Conservation (phyloP, 2,888 invertebrate genomes). For the Synanthedon vespiformis region DNA sequence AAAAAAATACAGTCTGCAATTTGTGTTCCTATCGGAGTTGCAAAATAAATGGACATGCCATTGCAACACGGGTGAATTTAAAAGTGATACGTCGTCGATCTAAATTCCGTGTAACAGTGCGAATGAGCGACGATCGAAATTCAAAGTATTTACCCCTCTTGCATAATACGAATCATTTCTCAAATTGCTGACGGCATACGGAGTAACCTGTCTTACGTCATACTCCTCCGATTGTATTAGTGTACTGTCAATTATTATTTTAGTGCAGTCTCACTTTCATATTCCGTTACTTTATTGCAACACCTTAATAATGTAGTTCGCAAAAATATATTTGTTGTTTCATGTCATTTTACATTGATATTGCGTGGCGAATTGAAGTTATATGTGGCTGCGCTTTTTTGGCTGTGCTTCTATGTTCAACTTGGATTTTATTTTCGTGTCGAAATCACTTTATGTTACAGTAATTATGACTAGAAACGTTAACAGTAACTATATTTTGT, state of each 20-base stretch:
- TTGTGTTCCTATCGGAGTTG: too few relatives aligned
- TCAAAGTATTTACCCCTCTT: constrained; percentile 19
- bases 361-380: constrained; percentile 31
- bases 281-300: constrained; percentile 19
- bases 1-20: too few relatives aligned
- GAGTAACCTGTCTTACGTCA: constrained; percentile 23
- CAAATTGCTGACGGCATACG: constrained; percentile 23
- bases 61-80: constrained; percentile 3
- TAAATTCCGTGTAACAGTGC: constrained; percentile 25
- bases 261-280: constrained; percentile 15
- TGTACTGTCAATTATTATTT: constrained; percentile 14
- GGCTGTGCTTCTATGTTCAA: too few relatives aligned
- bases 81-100: constrained; percentile 21
- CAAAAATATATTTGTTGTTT: background rate
- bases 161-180: constrained; percentile 30
- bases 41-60: too few relatives aligned
- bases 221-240: constrained; percentile 18
- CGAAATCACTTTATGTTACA: too few relatives aligned
- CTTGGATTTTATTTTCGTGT: too few relatives aligned
- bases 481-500: background rate
- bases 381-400: constrained; percentile 22
- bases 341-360: constrained; percentile 10
- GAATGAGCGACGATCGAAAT: constrained; percentile 18
- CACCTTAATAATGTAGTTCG: constrained; percentile 7
- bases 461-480: too few relatives aligned